Evolutionary conservation across 1,140 invertebrate genomes (phyloP), one percentile per base, ranked within the genome.

Genomic region (Tribolium castaneum): DNA sequence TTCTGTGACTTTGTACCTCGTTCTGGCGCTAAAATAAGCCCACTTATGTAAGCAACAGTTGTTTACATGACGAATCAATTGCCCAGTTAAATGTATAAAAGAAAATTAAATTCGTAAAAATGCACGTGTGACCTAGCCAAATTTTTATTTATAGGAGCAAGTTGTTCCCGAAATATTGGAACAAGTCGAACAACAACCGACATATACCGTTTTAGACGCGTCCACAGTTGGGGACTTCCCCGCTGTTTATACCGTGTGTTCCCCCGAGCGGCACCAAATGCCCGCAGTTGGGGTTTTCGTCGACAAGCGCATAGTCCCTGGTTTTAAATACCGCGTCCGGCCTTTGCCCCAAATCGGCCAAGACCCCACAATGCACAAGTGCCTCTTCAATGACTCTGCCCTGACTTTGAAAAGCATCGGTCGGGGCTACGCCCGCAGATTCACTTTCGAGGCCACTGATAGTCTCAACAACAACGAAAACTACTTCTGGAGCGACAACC

Each of bases 401-500:
- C 85, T 93, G 10, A 90, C 88, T n/a, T 87, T 95, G 50, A 87
- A 90, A 80, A 91, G 89, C 6, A 92, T 95, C 79, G 93, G 94
- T 0, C 89, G 92, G 81, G 94, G 94, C 7, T 95, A 94, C 83
- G 92, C 93, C 6, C 90, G 93, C 78, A 88, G 94, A 25, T 88
- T 95, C 50, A 94, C 93, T 1, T 95, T 95, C 85, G 89, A 92
- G 80, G 89, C 92, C 3, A 88, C 90, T 35, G 86, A 87, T 9
- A 89, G 89, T 10, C 87, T 92, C 30, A 94, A 94, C 86, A 88
- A 91, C 70, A 93, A 93, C 84, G 87, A 88, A 9, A 92, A 93
- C 83, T 93, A 92, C 83, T 95, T 95, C 87, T 95, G 93, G 92
- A 91, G 92, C 9, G 94, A 95, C 87, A 94, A 92, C 39, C 87